phyloP scores from a whole-genome alignment of 2,113 vertebrate species.

The Excalfactoria chinensis region DNA sequence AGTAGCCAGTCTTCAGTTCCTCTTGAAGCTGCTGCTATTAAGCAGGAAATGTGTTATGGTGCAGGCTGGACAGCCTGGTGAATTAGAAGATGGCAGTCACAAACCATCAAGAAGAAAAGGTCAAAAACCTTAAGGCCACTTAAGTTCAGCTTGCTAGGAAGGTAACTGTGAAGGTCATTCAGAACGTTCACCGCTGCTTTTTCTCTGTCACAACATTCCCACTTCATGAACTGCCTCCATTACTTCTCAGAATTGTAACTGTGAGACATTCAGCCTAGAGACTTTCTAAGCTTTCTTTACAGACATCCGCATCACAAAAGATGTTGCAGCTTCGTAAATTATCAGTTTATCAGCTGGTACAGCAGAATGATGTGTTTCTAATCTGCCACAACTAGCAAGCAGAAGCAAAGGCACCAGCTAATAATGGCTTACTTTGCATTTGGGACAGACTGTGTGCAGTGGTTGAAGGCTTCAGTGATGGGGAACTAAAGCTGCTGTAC shows the following conservation, averaged over 20 bases:
- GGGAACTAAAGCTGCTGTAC: background rate
- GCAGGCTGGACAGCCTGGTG: background rate
- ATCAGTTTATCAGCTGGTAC: background rate
- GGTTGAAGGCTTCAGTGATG: background rate
- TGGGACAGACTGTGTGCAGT: background rate
- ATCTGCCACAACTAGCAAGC: background rate
- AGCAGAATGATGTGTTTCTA: background rate
- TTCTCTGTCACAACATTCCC: background rate
- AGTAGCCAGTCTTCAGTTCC: conserved; percentile 40
- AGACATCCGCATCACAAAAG: background rate
- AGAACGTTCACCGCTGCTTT: background rate
- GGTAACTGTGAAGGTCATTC: background rate
- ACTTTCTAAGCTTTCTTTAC: background rate
- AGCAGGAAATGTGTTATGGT: background rate
- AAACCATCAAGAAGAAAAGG: background rate
- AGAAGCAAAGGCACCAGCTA: background rate
- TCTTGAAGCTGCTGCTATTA: background rate
- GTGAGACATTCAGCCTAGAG: background rate
- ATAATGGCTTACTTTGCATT: background rate
- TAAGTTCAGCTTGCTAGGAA: background rate
- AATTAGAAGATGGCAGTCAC: conserved; percentile 42
- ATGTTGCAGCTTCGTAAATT: background rate
- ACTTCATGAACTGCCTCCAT: background rate
- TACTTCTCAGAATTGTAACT: background rate
- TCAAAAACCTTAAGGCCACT: background rate